Base-by-base conservation (phyloP, 2,113 vertebrate genomes). In the Nannobrachium achirus region DNA sequence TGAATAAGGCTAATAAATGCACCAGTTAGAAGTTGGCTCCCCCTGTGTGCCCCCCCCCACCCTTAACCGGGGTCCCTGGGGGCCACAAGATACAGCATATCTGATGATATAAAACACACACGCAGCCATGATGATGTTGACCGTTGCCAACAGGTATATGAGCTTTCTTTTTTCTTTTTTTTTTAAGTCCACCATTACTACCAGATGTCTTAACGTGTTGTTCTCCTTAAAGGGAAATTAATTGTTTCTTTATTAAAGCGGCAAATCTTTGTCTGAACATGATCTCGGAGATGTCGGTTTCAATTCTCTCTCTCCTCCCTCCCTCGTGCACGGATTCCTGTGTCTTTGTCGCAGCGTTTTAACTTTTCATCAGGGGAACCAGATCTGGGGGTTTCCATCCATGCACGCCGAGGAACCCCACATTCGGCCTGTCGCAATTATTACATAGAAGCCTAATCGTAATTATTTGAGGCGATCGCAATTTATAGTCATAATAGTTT, bases 181-280 rank as follows among this genome's bases (percentile, higher is more conserved):
- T 4, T 33, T 10, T 70, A 79, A 71, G 61, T 60, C 60, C 15
- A 56, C 64, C 70, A 82, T 88, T 81, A 81, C 74, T 66, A 68
- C 80, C 76, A 79, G 67, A 83, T 83, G 80, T 80, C 81, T 66
- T 66, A 73, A 77, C 56, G 71, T 77, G 72, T 77, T 80, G 65
- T 61, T 82, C 66, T n/a, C 63, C 73, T 80, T 84, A 78, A 73
- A 76, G 55, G 67, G 52, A 33, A 78, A 78, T 83, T 80, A 85
- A 80, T 44, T 74, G 62, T 67, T 50, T 81, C 83, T 80, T 84
- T 87, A 90, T 86, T 87, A 87, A 90, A 86, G 66, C 79, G 77
- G 81, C 80, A 90, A 89, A 88, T 88, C 83, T 89, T 33, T 85
- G 63, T n/a, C 73, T 80, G 80, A 87, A 88, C 65, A 8, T 50